Evolutionary conservation across 2,888 invertebrate genomes (phyloP), one percentile per base, ranked within the genome.

Genomic region (Chymomyza procnemis): DNA sequence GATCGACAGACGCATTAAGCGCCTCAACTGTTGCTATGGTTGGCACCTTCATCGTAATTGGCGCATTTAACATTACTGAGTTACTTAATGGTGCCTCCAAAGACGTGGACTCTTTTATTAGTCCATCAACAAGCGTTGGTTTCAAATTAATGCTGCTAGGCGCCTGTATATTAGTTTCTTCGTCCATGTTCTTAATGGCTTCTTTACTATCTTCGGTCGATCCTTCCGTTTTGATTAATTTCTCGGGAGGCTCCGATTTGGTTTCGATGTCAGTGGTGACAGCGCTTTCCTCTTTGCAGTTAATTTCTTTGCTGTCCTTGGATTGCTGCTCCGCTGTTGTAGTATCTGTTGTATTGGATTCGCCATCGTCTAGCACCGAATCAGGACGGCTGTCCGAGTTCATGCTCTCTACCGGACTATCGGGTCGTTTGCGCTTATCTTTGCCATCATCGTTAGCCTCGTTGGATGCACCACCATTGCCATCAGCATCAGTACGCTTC

Each of bases 321-420:
- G 87, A 85, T 57, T 89, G 88, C 63, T 87, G 88, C 41, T 91
- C 91, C 48, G 88, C 87, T 12, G 72, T 88, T 58, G 87, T 88
- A 19, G 90, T 89, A 66, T 91, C 91, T 30, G 89, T 91, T n/a
- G 91, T 90, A 67, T 92, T 92, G 8, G 89, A 89, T 78, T 91
- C 92, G 78, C 94, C 94, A 70, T 93, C 92, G 82, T 94, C 93
- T 91, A 95, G 94, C 58, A 95, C 94, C 52, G 96, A 95, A 84
- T 96, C 96, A 3, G 91, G 91, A 14, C 91, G 88, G 85, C 96
- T 96, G 88, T 96, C 96, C 73, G 96, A 96, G 56, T 96, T 96
- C 70, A 96, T 93, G 88, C 96, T 96, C 88, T 95, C 95, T 52
- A 95, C 94, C 14, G 97, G 97, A 91, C 96, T 97, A 71, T 92